These are phyloP conservation scores for Notamacropus eugenii DNA, from an alignment of 2,797 vertebrate species.

Conservation along the genomic window DNA sequence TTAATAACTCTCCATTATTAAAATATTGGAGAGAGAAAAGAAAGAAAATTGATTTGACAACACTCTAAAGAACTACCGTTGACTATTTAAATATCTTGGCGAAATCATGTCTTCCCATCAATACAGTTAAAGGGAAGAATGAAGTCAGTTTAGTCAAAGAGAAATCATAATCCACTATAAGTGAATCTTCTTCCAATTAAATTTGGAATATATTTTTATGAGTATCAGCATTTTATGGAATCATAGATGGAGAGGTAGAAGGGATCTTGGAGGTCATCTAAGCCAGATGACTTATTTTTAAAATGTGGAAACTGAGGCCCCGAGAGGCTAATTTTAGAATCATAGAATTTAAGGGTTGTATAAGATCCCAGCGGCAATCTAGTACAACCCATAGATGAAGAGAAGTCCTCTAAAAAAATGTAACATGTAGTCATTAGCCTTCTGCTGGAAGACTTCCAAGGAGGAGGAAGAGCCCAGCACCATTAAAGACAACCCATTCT, in stretches of 20 bases:
- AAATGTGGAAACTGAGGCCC: not conserved
- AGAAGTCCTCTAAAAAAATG: not conserved
- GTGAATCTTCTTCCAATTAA: conserved; percentile 54
- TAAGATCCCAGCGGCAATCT: not conserved
- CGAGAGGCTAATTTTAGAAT: not conserved
- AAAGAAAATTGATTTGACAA: conserved; percentile 19
- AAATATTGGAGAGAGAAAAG: not conserved
- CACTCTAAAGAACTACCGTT: conserved; percentile 42
- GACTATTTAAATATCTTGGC: not conserved
- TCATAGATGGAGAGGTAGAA: not conserved
- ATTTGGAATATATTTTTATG: conserved; percentile 48
- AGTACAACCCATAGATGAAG: not conserved
- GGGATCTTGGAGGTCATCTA: not conserved
- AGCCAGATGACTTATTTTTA: not conserved
- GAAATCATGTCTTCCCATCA: conserved; percentile 42
- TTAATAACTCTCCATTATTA: not conserved
- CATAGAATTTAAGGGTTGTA: not conserved
- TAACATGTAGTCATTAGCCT: not conserved
- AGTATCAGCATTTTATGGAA: not conserved
- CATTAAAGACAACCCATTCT: not conserved
- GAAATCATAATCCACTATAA: conserved; percentile 44
- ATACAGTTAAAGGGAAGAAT: conserved; percentile 48
- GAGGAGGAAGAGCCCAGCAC: not conserved
- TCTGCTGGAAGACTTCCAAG: not conserved
- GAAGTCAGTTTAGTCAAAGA: conserved; percentile 38